phyloP scores from a whole-genome alignment of 2,113 vertebrate genomes.

The Pelvicachromis taeniatus region DNA sequence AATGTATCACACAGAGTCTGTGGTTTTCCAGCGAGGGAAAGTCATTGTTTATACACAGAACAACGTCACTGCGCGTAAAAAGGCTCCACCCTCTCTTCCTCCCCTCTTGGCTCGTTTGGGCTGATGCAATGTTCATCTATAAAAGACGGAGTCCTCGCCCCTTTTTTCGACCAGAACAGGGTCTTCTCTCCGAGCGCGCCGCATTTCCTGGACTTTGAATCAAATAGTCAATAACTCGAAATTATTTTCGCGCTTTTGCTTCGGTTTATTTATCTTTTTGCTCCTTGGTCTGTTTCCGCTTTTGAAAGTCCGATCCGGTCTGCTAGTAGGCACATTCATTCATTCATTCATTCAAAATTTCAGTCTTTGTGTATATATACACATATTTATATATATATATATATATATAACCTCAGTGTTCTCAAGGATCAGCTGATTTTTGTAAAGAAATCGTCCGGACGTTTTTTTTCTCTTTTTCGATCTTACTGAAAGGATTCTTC shows the following conservation, averaged over 20 bases:
- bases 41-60: conserved; percentile 71
- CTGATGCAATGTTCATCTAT: conserved; percentile 74
- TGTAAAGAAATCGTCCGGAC: conserved; percentile 24
- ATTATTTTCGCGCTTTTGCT: background rate
- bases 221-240: background rate
- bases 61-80: conserved; percentile 27
- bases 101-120: background rate
- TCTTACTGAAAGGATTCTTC: conserved; percentile 23
- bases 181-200: background rate
- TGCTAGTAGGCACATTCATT: background rate
- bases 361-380: background rate
- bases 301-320: background rate
- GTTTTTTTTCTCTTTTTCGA: background rate
- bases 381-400: background rate
- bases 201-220: background rate
- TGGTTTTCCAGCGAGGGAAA: background rate
- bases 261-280: background rate
- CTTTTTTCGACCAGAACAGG: conserved; percentile 13
- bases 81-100: background rate
- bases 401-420: background rate
- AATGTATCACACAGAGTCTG: background rate
- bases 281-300: background rate
- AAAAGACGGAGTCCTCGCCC: conserved; percentile 44
- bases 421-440: background rate
- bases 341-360: background rate